These are phyloP conservation scores for Lamellibrachia luymesi DNA, from an alignment of 1,140 invertebrate species.

Conservation along the genomic window DNA sequence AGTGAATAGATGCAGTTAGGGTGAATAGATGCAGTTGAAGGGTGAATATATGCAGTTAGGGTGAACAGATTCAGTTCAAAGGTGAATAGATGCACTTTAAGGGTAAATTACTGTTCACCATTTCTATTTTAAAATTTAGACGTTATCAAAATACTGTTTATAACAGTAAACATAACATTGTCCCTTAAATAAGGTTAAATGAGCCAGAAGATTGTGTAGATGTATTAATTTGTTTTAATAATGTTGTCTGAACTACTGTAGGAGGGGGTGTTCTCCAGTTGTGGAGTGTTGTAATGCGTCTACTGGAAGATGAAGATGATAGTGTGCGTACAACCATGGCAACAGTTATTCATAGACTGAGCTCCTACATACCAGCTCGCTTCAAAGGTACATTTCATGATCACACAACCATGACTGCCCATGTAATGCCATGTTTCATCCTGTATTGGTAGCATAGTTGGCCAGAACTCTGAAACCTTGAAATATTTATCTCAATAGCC, in stretches of 20 bases:
- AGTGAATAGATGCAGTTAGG: neutral
- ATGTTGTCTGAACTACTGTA: neutral
- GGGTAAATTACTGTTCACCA: neutral
- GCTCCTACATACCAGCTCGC: neutral
- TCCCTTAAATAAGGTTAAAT: neutral
- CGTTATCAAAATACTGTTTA: neutral
- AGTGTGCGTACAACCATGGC: neutral
- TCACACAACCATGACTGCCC: neutral
- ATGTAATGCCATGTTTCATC: neutral
- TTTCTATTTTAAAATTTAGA: neutral
- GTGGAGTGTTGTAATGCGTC: slow-evolving; percentile 9
- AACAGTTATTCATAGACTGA: neutral
- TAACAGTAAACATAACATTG: neutral
- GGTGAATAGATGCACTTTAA: neutral
- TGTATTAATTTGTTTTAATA: neutral
- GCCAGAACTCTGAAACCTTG: neutral
- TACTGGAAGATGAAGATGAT: slow-evolving; percentile 12
- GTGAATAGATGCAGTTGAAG: neutral
- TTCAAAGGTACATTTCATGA: neutral
- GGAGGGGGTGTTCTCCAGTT: neutral
- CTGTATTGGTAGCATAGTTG: neutral
- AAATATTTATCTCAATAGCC: too few species aligned
- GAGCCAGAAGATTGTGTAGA: neutral
- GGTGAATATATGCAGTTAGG: neutral
- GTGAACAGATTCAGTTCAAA: neutral